A percentile compares a stretch with the other conserved stretches of the same genome.
Conservation (phyloP, 2,888 invertebrate genomes). For the Argyra leucocephala region DNA sequence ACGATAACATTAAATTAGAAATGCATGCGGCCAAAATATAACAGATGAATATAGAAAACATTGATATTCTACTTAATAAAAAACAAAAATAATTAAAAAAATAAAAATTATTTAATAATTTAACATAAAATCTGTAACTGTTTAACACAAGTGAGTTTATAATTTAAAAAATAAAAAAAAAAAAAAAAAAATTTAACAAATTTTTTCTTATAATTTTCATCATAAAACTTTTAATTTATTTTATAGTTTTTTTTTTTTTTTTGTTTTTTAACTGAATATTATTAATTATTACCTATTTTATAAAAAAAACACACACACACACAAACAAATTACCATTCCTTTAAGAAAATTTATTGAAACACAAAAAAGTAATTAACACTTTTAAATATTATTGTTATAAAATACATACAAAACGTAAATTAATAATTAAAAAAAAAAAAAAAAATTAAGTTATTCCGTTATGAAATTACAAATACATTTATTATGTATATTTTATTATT, state of each 20-base stretch:
- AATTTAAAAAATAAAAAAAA: background rate
- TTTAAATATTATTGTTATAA: too few species aligned
- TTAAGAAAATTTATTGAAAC: too few species aligned
- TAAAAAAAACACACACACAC: background rate
- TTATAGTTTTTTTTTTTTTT: background rate
- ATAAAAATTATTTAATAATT: background rate
- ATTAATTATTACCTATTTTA: background rate
- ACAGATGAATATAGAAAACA: background rate
- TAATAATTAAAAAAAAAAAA: too few species aligned
- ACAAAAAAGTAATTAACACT: background rate
- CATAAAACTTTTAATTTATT: background rate
- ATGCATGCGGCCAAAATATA: constrained; percentile 5
- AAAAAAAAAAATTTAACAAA: too few species aligned
- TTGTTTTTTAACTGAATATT: background rate
- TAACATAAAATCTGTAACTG: constrained; percentile 1
- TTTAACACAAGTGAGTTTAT: constrained; percentile 1
- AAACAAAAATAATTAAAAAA: background rate
- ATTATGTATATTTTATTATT: too few species aligned
- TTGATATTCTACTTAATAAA: background rate
- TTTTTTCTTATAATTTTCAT: background rate
- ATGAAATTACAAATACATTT: too few species aligned
- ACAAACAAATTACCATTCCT: too few species aligned
- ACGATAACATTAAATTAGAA: background rate
- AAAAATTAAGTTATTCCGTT: too few species aligned
- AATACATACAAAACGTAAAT: too few species aligned